Percentiles rank a stretch among this genome's conserved stretches.
Conservation (phyloP, 2,888 invertebrate species). For the Pristionchus maxplancki region DNA sequence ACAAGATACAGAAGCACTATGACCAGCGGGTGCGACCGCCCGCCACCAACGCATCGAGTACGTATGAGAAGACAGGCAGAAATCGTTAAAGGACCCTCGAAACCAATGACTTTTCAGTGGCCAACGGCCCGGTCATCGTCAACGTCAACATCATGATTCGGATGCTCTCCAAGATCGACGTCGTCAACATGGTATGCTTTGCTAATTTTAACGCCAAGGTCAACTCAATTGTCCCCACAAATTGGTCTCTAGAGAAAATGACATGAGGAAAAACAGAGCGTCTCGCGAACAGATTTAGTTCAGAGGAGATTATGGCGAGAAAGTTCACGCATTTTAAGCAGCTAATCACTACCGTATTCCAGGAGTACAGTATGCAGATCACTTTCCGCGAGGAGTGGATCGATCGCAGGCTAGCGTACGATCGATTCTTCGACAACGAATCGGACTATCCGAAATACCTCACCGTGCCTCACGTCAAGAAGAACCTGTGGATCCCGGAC, state of each 20-base stretch:
- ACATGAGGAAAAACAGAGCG: neutral
- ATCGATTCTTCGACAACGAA: slow-evolving; percentile 63
- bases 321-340: neutral
- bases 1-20: slow-evolving; percentile 69
- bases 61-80: neutral
- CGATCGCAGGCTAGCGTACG: slow-evolving; percentile 85
- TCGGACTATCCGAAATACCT: slow-evolving; percentile 73
- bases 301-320: neutral
- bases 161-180: slow-evolving; percentile 98
- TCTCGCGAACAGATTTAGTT: neutral
- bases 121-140: slow-evolving; percentile 92
- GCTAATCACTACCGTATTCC: slow-evolving; percentile 45
- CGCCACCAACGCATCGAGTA: slow-evolving; percentile 65
- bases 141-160: slow-evolving; percentile 97
- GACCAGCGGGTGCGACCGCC: slow-evolving; percentile 74
- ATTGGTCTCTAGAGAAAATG: neutral
- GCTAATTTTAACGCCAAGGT: neutral
- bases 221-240: neutral
- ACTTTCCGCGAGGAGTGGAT: slow-evolving; percentile 98
- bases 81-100: neutral
- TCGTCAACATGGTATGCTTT: slow-evolving; percentile 95
- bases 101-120: slow-evolving; percentile 30
- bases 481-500: slow-evolving; percentile 92
- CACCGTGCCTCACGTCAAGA: slow-evolving; percentile 81
- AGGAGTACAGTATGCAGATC: slow-evolving; percentile 96